A percentile compares a stretch with the other conserved stretches of the same genome.
Conservation (phyloP, 1,140 invertebrate genomes). For the Aleiodes sp. region DNA sequence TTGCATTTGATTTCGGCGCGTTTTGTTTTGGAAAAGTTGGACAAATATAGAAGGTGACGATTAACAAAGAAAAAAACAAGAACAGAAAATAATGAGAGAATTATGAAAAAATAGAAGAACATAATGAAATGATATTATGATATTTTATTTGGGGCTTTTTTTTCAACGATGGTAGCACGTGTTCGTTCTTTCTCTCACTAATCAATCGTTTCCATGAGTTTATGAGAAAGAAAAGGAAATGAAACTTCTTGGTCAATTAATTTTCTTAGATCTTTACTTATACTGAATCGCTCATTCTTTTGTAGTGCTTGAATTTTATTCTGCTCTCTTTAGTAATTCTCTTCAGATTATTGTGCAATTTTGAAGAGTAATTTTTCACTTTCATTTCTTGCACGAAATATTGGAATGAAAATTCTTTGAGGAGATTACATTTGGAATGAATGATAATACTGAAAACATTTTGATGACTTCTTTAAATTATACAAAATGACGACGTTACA, state of each 20-base stretch:
- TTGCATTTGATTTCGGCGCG: slow-evolving; percentile 67
- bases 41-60: slow-evolving; percentile 64
- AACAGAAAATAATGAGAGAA: slow-evolving; percentile 3
- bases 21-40: slow-evolving; percentile 66
- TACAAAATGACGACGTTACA: too few species aligned
- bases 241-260: not conserved
- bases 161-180: not conserved
- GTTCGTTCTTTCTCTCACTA: not conserved
- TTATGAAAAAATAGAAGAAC: not conserved
- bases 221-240: not conserved
- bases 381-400: not conserved
- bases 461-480: not conserved
- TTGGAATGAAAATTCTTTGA: not conserved
- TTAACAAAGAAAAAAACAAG: slow-evolving; percentile 31
- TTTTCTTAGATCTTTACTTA: not conserved
- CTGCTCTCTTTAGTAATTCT: not conserved
- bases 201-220: not conserved
- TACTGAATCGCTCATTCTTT: not conserved
- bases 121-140: not conserved
- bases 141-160: slow-evolving; percentile 1
- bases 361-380: not conserved
- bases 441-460: too few species aligned
- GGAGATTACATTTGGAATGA: not conserved
- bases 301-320: not conserved
- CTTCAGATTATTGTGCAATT: not conserved